These are phyloP conservation scores for Bolinopsis microptera DNA, from an alignment of 37 sponge, comb jelly and placozoan genomes.

Conservation along the genomic window DNA sequence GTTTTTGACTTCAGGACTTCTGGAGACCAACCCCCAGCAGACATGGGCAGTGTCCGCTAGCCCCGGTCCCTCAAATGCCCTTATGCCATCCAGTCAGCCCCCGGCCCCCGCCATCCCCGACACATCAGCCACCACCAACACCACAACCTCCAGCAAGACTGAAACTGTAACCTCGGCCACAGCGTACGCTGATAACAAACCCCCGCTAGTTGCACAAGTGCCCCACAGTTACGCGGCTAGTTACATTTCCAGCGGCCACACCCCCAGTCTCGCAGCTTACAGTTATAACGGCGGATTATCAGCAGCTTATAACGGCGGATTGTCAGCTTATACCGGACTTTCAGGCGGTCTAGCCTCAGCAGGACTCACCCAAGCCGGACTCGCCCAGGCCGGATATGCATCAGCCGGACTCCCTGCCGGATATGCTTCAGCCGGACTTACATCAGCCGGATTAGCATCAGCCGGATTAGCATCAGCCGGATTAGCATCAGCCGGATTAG, in stretches of 20 bases:
- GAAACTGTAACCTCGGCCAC: slow-evolving; percentile 67
- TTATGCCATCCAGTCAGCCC: not conserved
- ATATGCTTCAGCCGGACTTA: not conserved
- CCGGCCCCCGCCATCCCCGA: slow-evolving; percentile 70
- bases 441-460: not conserved
- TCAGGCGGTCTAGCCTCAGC: slow-evolving; percentile 15
- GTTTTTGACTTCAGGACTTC: not conserved
- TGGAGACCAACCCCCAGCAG: not conserved
- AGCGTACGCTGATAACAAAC: not conserved
- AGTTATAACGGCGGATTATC: not conserved
- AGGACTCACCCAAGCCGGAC: not conserved
- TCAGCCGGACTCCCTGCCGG: not conserved
- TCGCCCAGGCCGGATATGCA: not conserved
- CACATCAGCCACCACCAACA: slow-evolving; percentile 68
- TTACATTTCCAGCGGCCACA: not conserved
- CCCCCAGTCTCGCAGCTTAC: not conserved
- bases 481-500: not conserved
- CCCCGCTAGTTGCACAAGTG: not conserved
- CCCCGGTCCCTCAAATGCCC: not conserved
- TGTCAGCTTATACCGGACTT: not conserved
- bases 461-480: not conserved
- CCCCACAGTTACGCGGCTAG: not conserved
- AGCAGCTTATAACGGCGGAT: not conserved
- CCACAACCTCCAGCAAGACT: slow-evolving; percentile 64
- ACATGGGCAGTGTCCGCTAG: not conserved